phyloP scores from a whole-genome alignment of 1,140 invertebrate genomes.

The Lycorma delicatula region DNA sequence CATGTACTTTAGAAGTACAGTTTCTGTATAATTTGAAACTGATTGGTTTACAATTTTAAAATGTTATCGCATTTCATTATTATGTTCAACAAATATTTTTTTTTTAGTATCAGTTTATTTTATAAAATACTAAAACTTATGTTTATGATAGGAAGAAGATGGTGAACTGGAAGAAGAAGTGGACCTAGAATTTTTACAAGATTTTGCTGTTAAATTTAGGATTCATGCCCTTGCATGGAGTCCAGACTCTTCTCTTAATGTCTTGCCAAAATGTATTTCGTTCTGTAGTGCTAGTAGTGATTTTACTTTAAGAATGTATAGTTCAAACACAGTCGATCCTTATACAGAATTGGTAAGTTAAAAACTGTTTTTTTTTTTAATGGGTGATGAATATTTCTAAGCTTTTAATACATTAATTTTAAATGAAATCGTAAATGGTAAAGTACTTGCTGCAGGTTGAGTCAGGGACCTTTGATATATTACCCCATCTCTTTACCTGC shows the following conservation, averaged over 20 bases:
- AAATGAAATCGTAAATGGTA: too few relatives aligned
- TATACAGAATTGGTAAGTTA: constrained; percentile 40
- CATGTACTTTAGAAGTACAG: background rate
- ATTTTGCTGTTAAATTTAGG: constrained; percentile 44
- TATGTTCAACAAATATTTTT: background rate
- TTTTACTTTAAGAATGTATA: constrained; percentile 45
- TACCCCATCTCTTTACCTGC: too few relatives aligned
- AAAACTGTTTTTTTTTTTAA: background rate
- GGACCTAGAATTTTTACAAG: constrained; percentile 30
- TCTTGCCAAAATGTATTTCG: constrained; percentile 48
- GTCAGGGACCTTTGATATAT: too few relatives aligned
- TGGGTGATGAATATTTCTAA: background rate
- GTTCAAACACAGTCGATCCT: constrained; percentile 44
- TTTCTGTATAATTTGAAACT: background rate
- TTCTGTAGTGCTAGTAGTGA: constrained; percentile 49
- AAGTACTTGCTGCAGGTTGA: too few relatives aligned
- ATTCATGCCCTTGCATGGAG: constrained; percentile 48
- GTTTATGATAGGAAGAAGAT: constrained; percentile 28
- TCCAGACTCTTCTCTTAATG: constrained; percentile 50
- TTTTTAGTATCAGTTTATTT: background rate
- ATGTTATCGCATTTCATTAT: background rate
- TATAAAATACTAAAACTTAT: background rate
- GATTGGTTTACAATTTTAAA: background rate
- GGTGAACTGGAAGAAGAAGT: constrained; percentile 23
- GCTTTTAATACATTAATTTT: too few relatives aligned